Conservation (phyloP, 1,140 invertebrate genomes). For the Cydia strobilella region DNA sequence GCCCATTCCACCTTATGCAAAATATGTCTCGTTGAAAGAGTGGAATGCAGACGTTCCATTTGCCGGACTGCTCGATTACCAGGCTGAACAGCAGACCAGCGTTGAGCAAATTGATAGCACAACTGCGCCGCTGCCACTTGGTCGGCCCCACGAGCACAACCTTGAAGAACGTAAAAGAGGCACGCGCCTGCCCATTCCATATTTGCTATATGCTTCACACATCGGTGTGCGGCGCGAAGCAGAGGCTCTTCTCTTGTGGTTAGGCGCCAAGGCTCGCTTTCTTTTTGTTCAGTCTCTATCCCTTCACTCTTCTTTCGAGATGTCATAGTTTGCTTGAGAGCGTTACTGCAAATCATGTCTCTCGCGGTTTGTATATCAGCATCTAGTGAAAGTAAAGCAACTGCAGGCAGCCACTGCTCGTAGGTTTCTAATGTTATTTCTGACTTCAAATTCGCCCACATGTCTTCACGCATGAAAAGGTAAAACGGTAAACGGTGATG, state of each 20-base stretch:
- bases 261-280: constrained; percentile 65
- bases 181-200: constrained; percentile 80
- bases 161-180: constrained; percentile 77
- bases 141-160: constrained; percentile 78
- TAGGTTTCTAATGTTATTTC: constrained; percentile 78
- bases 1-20: constrained; percentile 81
- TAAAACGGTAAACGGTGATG: constrained; percentile 75
- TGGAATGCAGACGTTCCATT: constrained; percentile 80
- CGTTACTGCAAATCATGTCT: constrained; percentile 79
- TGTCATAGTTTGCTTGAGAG: constrained; percentile 78
- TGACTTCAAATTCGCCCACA: constrained; percentile 77
- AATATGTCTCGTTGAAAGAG: constrained; percentile 80
- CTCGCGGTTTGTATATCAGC: constrained; percentile 67
- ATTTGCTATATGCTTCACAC: constrained; percentile 75
- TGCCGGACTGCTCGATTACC: constrained; percentile 73
- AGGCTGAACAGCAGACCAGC: constrained; percentile 75
- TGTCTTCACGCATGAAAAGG: constrained; percentile 73
- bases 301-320: constrained; percentile 57
- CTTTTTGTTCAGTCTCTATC: constrained; percentile 51
- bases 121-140: constrained; percentile 82
- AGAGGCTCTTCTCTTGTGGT: constrained; percentile 68
- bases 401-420: constrained; percentile 73
- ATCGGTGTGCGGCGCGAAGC: constrained; percentile 70
- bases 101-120: constrained; percentile 81
- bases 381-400: constrained; percentile 66